These are phyloP conservation scores for Grallaria varia DNA, from an alignment of 2,113 vertebrate species.

Conservation along the genomic window DNA sequence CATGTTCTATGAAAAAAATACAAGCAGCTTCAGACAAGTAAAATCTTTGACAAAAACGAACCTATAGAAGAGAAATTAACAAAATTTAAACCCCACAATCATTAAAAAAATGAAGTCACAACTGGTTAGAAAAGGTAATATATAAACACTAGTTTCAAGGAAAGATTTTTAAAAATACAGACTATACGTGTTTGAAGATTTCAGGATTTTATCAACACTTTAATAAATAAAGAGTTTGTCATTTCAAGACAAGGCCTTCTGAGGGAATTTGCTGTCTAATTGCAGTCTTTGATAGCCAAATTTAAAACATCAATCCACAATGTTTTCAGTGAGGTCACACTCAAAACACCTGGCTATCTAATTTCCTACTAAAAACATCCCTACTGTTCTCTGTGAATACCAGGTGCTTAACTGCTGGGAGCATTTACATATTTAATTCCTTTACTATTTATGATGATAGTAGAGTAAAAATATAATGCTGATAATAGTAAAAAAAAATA, in stretches of 20 bases:
- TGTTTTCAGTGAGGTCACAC: background rate
- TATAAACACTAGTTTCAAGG: background rate
- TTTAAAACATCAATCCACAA: background rate
- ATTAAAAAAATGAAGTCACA: background rate
- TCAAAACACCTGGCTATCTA: background rate
- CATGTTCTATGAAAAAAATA: background rate
- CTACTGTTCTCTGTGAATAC: background rate
- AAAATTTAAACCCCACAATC: background rate
- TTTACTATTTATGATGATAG: background rate
- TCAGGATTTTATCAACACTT: background rate
- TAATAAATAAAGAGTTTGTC: background rate
- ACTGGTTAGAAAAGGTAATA: accelerated
- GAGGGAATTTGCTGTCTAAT: background rate
- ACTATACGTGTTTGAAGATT: background rate
- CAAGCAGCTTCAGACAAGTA: background rate
- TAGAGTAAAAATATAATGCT: background rate
- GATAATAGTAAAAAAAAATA: background rate
- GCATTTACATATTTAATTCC: background rate
- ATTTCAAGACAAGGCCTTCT: background rate
- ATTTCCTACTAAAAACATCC: background rate
- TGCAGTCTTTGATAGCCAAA: background rate
- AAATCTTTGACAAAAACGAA: background rate
- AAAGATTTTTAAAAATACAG: background rate
- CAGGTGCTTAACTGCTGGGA: background rate
- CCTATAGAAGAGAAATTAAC: background rate